Base-by-base conservation (phyloP, 1,140 invertebrate species). In the Thaumetopoea pityocampa region DNA sequence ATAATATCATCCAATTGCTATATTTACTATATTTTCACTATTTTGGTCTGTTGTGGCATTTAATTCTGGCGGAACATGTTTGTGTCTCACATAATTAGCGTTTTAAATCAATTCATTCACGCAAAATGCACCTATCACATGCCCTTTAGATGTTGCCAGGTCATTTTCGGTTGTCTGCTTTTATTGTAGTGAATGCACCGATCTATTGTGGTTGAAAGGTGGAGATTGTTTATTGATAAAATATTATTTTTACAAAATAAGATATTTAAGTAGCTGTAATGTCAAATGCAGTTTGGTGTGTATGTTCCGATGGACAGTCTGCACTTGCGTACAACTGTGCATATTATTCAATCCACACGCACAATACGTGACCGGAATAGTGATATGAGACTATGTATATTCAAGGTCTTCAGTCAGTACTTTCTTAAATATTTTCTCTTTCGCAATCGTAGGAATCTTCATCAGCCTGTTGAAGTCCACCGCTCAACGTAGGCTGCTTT, bases 201-300 rank as follows among this genome's bases (percentile, higher is more conserved):
- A 57, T 59, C 58, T 56, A 24, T 3, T 10, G 28, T 46, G 41
- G 40, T 38, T 49, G 22, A 42, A 51, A 29, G 57, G 49, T 56
- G 56, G 57, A 8, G 28, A 24, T 40, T 18, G 6, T 42, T 55
- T 18, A 19, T 28, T 30, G 18, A 20, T 36, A 12, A 17, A 29
- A 20, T 3, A 24, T 41, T 41, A 23, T 20, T 41, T 23, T 41
- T 41, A 22, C 37, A 29, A 20, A 19, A 33, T 35, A 28, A n/a
- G n/a, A n/a, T n/a, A n/a, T n/a, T n/a, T n/a, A 12, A 44, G 32
- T 48, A 22, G 30, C 22, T 41, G 35, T 42, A 19, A 45, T 65
- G 79, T 81, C 77, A 81, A 83, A 70, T 81, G 79, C 79, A 83
- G 79, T 83, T 83, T 81, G 79, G 78, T 54, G 37, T 34, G 42